Base-by-base conservation (phyloP, 2,113 vertebrate genomes). In the Embiotoca jacksoni region DNA sequence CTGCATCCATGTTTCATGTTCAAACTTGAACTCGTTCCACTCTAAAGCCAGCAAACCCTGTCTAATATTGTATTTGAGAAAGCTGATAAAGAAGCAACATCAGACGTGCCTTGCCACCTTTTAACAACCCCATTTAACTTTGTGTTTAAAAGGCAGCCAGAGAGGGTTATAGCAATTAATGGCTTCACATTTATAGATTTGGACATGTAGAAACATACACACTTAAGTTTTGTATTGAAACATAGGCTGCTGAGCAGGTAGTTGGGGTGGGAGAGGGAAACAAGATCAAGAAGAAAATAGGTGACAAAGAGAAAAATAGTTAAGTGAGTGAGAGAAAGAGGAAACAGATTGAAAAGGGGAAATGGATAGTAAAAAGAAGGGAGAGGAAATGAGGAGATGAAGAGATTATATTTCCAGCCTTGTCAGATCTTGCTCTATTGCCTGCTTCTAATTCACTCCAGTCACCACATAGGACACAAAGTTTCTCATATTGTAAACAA, bases 341-440 rank as follows among this genome's bases (percentile, higher is more conserved):
- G 30, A 75, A 63, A 70, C 63, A 73, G 44, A n/a, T 33, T 50
- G 53, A 67, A 62, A 66, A 39, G 5, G 67, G 71, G 35, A 76
- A 58, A 78, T 82, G 47, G 35, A 55, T 32, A 36, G 23, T 75
- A 69, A 72, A 72, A 67, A 68, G n/a, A 61, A 68, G 23, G 57
- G 59, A 54, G 50, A 52, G 23, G 37, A 66, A 69, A 70, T 70
- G 23, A 74, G 53, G 47, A 76, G 69, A 81, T 78, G 67, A 84
- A 15, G 14, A 58, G 61, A 68, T 81, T 66, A 66, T 66, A 55
- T 59, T 66, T 78, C 31, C 49, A 81, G 56, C 47, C 39, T 41
- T 23, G 52, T 72, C 35, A 76, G 47, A 41, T 55, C 62, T 56
- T 49, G 41, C 13, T 15, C 37, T 35, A 15, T 55, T 67, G 59